Evolutionary conservation across 2,113 vertebrate species (phyloP).

Genomic region (Hydrochoerus hydrochaeris): DNA sequence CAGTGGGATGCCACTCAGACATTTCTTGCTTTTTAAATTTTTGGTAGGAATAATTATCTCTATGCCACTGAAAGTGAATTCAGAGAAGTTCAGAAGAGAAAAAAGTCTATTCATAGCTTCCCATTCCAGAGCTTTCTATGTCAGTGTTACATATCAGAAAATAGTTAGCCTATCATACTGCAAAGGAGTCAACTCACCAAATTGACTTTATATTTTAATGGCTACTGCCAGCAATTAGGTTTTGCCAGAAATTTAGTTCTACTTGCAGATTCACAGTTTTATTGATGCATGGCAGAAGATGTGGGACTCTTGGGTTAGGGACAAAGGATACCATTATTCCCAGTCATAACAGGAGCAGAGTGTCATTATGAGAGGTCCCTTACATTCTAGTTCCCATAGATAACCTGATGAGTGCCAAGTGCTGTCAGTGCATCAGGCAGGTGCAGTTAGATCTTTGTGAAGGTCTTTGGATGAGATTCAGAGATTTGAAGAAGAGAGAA

Average conservation of each 20-base stretch:
- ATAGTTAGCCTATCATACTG: background rate
- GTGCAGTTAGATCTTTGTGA: background rate
- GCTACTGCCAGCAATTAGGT: background rate
- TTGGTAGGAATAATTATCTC: background rate
- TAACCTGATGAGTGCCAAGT: background rate
- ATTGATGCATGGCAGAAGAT: background rate
- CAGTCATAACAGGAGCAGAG: background rate
- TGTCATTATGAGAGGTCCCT: background rate
- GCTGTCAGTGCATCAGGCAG: background rate
- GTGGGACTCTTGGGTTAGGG: background rate
- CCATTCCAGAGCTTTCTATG: background rate
- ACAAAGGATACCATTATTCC: background rate
- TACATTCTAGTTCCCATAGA: background rate
- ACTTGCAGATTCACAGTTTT: background rate
- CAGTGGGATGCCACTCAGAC: background rate
- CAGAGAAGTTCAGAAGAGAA: conserved; percentile 5
- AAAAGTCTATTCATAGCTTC: background rate
- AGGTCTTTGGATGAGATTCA: background rate
- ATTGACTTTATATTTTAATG: conserved; percentile 42
- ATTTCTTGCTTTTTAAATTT: background rate
- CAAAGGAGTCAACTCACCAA: background rate
- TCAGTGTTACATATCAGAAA: background rate
- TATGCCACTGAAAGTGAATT: background rate
- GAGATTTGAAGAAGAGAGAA: background rate
- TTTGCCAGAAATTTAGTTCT: background rate